A percentile compares a stretch with the other conserved stretches of the same genome.
Conservation (phyloP, 1,140 invertebrate genomes). For the Pygmarrhopalites habei region DNA sequence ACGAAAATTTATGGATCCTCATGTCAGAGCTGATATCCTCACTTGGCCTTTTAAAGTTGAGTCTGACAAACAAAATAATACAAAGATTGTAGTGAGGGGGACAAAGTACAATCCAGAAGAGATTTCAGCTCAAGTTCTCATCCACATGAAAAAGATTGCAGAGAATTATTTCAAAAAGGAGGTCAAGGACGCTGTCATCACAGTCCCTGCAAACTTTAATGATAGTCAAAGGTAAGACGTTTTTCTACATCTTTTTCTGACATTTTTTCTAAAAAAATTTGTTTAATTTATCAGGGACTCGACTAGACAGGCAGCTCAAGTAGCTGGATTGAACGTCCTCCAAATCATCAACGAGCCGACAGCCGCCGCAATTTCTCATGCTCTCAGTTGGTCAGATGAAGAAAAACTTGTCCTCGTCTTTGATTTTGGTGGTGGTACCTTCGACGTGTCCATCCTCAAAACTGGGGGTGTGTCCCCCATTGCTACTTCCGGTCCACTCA, state of each 20-base stretch:
- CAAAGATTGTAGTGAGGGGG: no score
- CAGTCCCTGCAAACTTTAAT: conserved; percentile 97
- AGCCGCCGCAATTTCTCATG: conserved; percentile 48
- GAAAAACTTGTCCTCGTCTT: conserved; percentile 39
- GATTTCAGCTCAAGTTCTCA: conserved; percentile 49
- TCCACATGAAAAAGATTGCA: conserved; percentile 45
- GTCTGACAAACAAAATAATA: no score
- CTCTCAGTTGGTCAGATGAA: conserved; percentile 38
- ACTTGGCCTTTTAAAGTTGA: conserved; percentile 41
- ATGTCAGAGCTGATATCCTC: conserved; percentile 52
- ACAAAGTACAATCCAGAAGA: conserved; percentile 49
- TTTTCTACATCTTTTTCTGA: no score
- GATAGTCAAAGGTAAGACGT: conserved; percentile 95
- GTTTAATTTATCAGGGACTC: no score
- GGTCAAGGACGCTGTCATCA: conserved; percentile 90
- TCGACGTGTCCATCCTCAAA: conserved; percentile 42
- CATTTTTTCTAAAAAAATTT: no score
- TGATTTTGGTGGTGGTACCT: conserved; percentile 43
- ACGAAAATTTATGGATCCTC: conserved; percentile 48
- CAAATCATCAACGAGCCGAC: conserved; percentile 46
- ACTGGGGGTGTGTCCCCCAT: conserved; percentile 33
- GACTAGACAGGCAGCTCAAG: conserved; percentile 39
- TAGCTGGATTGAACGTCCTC: conserved; percentile 45
- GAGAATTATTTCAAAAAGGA: conserved; percentile 42
- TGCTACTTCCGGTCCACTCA: no score